phyloP scores from a whole-genome alignment of 2,797 vertebrate genomes.

The Hyperoplus immaculatus region DNA sequence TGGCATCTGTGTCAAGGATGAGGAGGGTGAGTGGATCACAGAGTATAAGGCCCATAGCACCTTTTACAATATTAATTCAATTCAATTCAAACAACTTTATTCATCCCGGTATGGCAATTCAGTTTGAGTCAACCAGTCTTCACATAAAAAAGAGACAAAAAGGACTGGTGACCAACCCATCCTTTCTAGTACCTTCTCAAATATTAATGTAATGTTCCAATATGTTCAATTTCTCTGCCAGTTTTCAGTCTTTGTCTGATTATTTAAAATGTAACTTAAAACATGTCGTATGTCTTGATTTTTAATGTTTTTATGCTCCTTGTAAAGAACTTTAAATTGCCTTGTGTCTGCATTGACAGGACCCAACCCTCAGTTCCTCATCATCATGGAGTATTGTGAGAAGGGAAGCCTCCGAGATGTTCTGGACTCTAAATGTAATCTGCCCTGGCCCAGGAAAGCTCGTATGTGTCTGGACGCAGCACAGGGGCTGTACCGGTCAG shows the following conservation, averaged over 20 bases:
- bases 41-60: not conserved
- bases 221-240: too few relatives aligned
- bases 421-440: constrained; percentile 72
- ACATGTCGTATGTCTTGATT: too few relatives aligned
- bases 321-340: too few relatives aligned
- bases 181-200: too few relatives aligned
- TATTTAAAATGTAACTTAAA: too few relatives aligned
- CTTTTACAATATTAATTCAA: not conserved
- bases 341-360: constrained; percentile 66
- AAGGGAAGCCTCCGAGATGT: constrained; percentile 89
- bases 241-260: not conserved
- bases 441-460: constrained; percentile 83
- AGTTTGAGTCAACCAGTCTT: too few relatives aligned
- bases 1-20: constrained; percentile 88
- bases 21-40: constrained; percentile 80
- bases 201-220: too few relatives aligned
- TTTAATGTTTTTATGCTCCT: too few relatives aligned
- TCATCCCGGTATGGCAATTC: too few relatives aligned
- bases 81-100: too few relatives aligned
- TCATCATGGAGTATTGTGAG: constrained; percentile 93
- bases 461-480: constrained; percentile 88
- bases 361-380: constrained; percentile 84
- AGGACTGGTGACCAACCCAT: too few relatives aligned
- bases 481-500: constrained; percentile 90
- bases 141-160: too few relatives aligned